Conservation (phyloP, 2,113 vertebrate species). For the Nothocercus nigrocapillus region DNA sequence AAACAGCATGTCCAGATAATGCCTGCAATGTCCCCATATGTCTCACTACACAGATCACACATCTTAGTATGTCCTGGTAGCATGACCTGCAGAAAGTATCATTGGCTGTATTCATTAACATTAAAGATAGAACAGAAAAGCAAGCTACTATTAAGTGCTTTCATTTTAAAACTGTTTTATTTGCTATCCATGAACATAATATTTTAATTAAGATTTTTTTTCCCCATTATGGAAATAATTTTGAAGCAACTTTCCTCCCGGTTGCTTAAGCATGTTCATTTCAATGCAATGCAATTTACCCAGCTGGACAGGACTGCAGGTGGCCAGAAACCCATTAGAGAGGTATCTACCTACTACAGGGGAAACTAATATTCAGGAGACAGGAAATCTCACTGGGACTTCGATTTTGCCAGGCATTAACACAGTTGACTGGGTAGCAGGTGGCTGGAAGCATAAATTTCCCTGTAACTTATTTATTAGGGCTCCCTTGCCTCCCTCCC, state of each 20-base stretch:
- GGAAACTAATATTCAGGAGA: slow-evolving; percentile 71
- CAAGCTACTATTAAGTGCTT: not conserved
- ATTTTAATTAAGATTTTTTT: slow-evolving; percentile 44
- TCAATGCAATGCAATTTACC: slow-evolving; percentile 55
- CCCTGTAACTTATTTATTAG: slow-evolving; percentile 72
- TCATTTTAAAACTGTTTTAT: not conserved
- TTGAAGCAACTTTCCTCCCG: slow-evolving; percentile 25
- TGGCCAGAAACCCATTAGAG: slow-evolving; percentile 71
- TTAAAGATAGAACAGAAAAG: not conserved
- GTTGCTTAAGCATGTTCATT: slow-evolving; percentile 60
- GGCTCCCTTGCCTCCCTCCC: slow-evolving; percentile 58
- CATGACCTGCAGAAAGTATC: not conserved
- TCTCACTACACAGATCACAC: slow-evolving; percentile 24
- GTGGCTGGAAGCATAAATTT: slow-evolving; percentile 74
- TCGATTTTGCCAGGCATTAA: slow-evolving; percentile 68
- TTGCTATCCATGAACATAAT: slow-evolving; percentile 43
- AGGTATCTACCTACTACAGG: slow-evolving; percentile 61
- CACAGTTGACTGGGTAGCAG: slow-evolving; percentile 73
- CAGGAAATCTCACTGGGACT: slow-evolving; percentile 67
- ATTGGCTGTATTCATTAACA: not conserved
- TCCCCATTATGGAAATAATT: slow-evolving; percentile 42
- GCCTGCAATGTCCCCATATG: slow-evolving; percentile 32
- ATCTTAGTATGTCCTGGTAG: not conserved
- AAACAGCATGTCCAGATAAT: slow-evolving; percentile 47
- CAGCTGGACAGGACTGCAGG: slow-evolving; percentile 73